Evolutionary conservation across 2,797 vertebrate genomes (phyloP), one percentile per base, ranked within the genome.

Genomic region (Brotula barbata): DNA sequence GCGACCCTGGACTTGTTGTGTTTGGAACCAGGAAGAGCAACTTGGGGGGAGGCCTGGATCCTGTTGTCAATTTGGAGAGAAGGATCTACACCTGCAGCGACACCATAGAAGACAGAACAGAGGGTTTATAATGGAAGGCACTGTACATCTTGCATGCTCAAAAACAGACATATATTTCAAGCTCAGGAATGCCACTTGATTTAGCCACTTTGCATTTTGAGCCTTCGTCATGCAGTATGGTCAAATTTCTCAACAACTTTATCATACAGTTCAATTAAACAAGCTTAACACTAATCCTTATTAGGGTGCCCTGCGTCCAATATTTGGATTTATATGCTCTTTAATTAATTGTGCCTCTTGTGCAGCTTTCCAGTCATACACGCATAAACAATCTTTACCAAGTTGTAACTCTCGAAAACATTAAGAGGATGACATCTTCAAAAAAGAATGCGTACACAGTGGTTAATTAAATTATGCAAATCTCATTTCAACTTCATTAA

Each of bases 41-140:
- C 82, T 66, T 93, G 93, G 0, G 92, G 87, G 2, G 93, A 89
- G 4, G 90, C 87, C 44, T 92, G 84, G 68, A 91, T 86, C 80
- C 93, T 90, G 83, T 83, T 92, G 75, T 97, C 95, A 40, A 91
- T 88, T 81, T 95, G 95, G 37, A 95, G 86, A 68, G 94, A 94
- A 2, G 94, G 92, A 81, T 98, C 95, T 89, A 95, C 93, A 81
- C 94, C 95, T 97, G 87, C 4, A 68, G 37, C 64, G 37, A 78
- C 20, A 44, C 59, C 31, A 64, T 37, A 39, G 72, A 58, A 62
- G 6, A 34, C 56, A n/a, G 12, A 16, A 19, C 7, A 50, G 12
- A 59, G 3, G 11, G 22, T 25, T 28, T 20, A 15, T 37, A 39
- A 25, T 43, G 16, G 3, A 62, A 8, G 37, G 1, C 14, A 43